Evolutionary conservation across 1,140 invertebrate species (phyloP).

Genomic region (Pogonomyrmex barbatus): DNA sequence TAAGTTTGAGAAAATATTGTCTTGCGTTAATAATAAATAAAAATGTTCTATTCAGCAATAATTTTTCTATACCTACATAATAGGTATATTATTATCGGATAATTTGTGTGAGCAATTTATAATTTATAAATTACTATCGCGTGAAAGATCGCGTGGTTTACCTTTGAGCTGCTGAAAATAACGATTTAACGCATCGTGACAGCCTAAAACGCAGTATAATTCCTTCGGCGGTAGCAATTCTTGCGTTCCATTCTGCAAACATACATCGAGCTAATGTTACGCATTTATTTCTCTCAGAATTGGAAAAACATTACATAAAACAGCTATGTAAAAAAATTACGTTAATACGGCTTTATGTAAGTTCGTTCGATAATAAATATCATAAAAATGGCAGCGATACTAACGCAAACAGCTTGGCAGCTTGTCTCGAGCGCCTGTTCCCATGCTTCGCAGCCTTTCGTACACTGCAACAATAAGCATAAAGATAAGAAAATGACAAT

Average conservation of each 20-base stretch:
- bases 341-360: constrained; percentile 45
- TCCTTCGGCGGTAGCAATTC: constrained; percentile 89
- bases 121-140: background rate
- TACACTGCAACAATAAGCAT: constrained; percentile 88
- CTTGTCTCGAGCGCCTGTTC: constrained; percentile 88
- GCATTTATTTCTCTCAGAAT: constrained; percentile 23
- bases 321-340: background rate
- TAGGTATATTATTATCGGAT: background rate
- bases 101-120: background rate
- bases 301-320: constrained; percentile 18
- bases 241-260: constrained; percentile 89
- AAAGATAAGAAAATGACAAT: constrained; percentile 39
- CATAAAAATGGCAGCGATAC: constrained; percentile 81
- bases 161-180: constrained; percentile 91
- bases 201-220: constrained; percentile 92
- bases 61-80: constrained; percentile 4
- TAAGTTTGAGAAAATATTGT: background rate
- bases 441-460: constrained; percentile 90
- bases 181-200: constrained; percentile 91
- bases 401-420: constrained; percentile 91
- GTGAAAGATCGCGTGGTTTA: constrained; percentile 79
- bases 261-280: constrained; percentile 46
- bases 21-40: constrained; percentile 5
- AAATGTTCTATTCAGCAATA: background rate
- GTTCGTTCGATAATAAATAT: constrained; percentile 25